These are phyloP conservation scores for Nanorana parkeri DNA, from an alignment of 2,113 vertebrate species.

Conservation along the genomic window DNA sequence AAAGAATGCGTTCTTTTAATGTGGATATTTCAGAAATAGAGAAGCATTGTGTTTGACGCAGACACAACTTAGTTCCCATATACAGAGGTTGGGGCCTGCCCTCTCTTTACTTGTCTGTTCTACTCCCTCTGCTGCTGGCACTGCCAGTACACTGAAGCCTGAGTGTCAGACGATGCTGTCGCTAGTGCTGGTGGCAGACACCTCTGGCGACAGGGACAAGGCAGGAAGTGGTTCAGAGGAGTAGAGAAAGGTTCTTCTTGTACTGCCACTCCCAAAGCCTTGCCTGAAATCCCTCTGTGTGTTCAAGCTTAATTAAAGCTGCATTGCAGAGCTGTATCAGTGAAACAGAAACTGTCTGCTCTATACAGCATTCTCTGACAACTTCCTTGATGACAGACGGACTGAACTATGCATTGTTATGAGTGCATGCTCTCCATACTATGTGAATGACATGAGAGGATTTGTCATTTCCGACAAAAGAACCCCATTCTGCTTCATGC, in stretches of 20 bases:
- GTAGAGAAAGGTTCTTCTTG: slow-evolving; percentile 31
- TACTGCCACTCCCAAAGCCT: slow-evolving; percentile 31
- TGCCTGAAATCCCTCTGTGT: slow-evolving; percentile 34
- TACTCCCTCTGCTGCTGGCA: slow-evolving; percentile 36
- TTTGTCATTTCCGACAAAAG: neutral
- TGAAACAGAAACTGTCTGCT: neutral
- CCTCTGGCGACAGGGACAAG: slow-evolving; percentile 46
- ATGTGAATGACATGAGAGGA: neutral
- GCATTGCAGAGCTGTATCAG: slow-evolving; percentile 46
- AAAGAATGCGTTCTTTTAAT: slow-evolving; percentile 29
- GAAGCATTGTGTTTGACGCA: slow-evolving; percentile 28
- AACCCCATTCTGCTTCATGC: too few species aligned
- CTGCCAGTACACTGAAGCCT: slow-evolving; percentile 27
- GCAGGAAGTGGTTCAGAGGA: slow-evolving; percentile 41
- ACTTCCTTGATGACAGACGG: slow-evolving; percentile 9
- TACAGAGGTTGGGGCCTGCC: slow-evolving; percentile 5
- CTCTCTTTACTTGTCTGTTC: slow-evolving; percentile 28
- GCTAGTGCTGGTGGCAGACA: slow-evolving; percentile 45
- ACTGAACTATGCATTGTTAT: neutral
- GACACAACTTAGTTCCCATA: slow-evolving; percentile 22
- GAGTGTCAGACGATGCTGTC: slow-evolving; percentile 51
- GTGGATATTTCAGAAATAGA: slow-evolving; percentile 8
- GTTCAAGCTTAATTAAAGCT: slow-evolving; percentile 44
- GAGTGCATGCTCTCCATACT: neutral
- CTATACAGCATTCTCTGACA: neutral